Evolutionary conservation across 2,888 invertebrate species (phyloP), one percentile per base, ranked within the genome.

Genomic region (Hoplodrina ambigua): DNA sequence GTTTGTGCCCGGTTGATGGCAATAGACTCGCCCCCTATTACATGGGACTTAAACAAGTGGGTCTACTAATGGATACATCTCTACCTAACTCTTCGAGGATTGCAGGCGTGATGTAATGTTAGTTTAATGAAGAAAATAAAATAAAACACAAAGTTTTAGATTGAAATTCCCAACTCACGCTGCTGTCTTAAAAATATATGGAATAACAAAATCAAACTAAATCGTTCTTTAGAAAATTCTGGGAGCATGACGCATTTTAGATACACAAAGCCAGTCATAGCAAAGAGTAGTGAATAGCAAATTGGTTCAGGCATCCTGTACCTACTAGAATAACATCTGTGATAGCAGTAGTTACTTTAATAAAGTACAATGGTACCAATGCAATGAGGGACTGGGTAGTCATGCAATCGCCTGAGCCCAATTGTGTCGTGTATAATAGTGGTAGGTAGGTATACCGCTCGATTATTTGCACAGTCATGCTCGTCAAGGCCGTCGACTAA

Each of bases 401-500:
- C 44, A 11, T 50, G 33, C 44, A 46, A 68, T 55, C 54, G 49
- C 41, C 3, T 55, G 44, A 10, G 15, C 19, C 44, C 52, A 41
- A 67, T 75, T 75, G 72, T 67, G 68, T 41, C 13, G 33, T 19
- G 33, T 55, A 55, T 55, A 72, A 52, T 59, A n/a, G 54, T 58
- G 2, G 25, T 25, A 25, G 25, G 25, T 25, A 15, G n/a, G 59
- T 37, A 19, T 55, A 54, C 54, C 46, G 37, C 8, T 30, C 41
- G 4, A n/a, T 49, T 53, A 57, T 60, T 78, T 53, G 56, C 46
- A 41, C 46, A 71, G 49, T 60, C 69, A 63, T 58, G 50, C 13
- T 15, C n/a, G 19, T 17, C 57, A 78, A 75, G 65, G 79, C 46
- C 60, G 33, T 11, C 30, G 11, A 8, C 11, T 58, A 17, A 58